Evolutionary conservation across 2,888 invertebrate genomes (phyloP), one percentile per base, ranked within the genome.

Genomic region (Drosophila nigricruria): DNA sequence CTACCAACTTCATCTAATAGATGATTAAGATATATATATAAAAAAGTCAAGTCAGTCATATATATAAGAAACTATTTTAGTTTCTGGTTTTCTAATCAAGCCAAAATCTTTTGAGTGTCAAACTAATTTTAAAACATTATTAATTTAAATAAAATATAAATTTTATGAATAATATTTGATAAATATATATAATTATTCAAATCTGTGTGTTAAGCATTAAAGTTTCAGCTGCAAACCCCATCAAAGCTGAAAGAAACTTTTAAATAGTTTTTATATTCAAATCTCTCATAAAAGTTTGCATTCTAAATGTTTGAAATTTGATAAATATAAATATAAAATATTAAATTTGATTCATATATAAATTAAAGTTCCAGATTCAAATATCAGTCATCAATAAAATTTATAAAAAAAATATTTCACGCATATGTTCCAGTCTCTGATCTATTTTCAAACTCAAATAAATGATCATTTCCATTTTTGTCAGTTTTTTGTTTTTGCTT

Each of bases 401-500:
- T 18, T 9, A n/a, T n/a, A n/a, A n/a, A n/a, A n/a, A n/a, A 8
- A 3, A 49, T 18, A 49, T 27, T 18, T 47, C 12, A 49, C 12
- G 9, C 12, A 47, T 30, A 49, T 47, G 27, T 47, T 47, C 27
- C 47, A 47, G 43, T 25, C 25, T 45, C 25, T 45, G 9, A 25
- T 58, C 25, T n/a, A 8, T 45, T 45, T 57, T 14, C 16, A 40
- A 40, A 18, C 5, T 27, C 30, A 47, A 47, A 36, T 34, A 38
- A 58, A 47, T 27, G 2, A 18, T 14, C 25, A 14, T 36, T 27
- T 38, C 16, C 16, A 8, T 45, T 47, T 9, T 18, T 38, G 32
- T 63, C 49, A 72, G 42, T 23, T 54, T 64, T 70, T 70, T 61
- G 62, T 45, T 61, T 58, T 63, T 77, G 54, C 67, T 75, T 77